Base-by-base conservation (phyloP, 2,888 invertebrate genomes). In the Cryptocheilus praepositus region DNA sequence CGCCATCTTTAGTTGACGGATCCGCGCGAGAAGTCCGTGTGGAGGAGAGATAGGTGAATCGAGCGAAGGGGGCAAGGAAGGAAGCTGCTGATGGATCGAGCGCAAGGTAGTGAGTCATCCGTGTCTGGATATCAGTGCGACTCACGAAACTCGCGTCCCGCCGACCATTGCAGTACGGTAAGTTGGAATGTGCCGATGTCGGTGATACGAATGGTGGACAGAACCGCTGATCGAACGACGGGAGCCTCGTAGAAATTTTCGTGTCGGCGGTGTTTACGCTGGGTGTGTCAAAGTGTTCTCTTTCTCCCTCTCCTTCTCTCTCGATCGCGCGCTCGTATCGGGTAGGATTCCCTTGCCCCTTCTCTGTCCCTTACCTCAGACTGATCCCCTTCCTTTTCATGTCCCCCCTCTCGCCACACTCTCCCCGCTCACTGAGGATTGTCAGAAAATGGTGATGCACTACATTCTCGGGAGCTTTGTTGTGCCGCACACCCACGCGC, bases 371-470 rank as follows among this genome's bases (percentile, higher is more conserved):
- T 53, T 70, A 22, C 60, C 49, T 43, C 52, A 8, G 15, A 2
- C 4, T 11, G 36, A 51, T 53, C 56, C 52, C 44, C 45, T 25
- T 62, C 19, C 13, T 13, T 64, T 58, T 28, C 59, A 63, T 62
- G 28, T 57, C 54, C 36, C 7, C 49, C 25, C 45, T 21, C 18
- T 21, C 61, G 18, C 64, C 55, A 4, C 49, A 55, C 53, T 53
- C 22, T n/a, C 49, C 58, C 16, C 52, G 28, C 22, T 22, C 64
- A 43, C 63, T 71, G 70, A 67, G 74, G 80, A 82, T 84, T 83
- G 81, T 84, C 76, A 81, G 83, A 84, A 85, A 84, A 82, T 81
- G 82, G 81, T 83, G 83, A 83, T 84, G 80, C 83, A 84, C 77
- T 76, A 77, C 77, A 81, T 80, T 77, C 79, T 74, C 62, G 56